Base-by-base conservation (phyloP, 2,888 invertebrate genomes). In the Lithophane semibrunnea region DNA sequence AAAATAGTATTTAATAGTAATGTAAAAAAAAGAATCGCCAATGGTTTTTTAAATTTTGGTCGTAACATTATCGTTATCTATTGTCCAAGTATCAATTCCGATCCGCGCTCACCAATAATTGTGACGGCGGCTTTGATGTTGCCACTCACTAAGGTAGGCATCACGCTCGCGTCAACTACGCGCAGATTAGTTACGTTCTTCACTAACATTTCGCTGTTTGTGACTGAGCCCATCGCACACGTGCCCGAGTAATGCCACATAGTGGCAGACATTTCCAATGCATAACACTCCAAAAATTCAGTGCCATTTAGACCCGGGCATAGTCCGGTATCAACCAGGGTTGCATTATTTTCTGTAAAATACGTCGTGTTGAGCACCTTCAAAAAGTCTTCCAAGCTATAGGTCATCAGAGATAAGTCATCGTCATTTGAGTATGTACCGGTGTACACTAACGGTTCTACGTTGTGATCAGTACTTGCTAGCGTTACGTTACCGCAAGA, bases 201-300 rank as follows among this genome's bases (percentile, higher is more conserved):
- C 1, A 91, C 91, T 4, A 42, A 42, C 47, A 88, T 10, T 2
- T 77, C 13, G 0, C 29, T 66, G 63, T 91, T 84, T 10, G 89
- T 73, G 1, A 91, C 91, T 10, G 13, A 37, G 0, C 91, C 91
- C 73, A 91, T 80, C 0, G 86, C 68, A 29, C 86, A 85, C 9
- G 90, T 88, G 9, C 90, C 87, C 13, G 70, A 29, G 47, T 88
- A 88, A 73, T 91, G 90, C 87, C 88, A 90, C 85, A 88, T 82
- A n/a, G 85, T 83, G 0, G 82, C 70, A 56, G 88, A 87, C 87
- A 87, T 82, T 5, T n/a, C 73, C 54, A 84, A 0, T 0, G 77
- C 77, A 60, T 90, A 89, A 63, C 91, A 91, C 5, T 82, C 7
- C 86, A 85, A 91, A 71, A 56, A 91, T 21, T 76, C 82, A 10